These are phyloP conservation scores for Tetragnatha montana DNA, from an alignment of 2,888 invertebrate species.

Conservation along the genomic window DNA sequence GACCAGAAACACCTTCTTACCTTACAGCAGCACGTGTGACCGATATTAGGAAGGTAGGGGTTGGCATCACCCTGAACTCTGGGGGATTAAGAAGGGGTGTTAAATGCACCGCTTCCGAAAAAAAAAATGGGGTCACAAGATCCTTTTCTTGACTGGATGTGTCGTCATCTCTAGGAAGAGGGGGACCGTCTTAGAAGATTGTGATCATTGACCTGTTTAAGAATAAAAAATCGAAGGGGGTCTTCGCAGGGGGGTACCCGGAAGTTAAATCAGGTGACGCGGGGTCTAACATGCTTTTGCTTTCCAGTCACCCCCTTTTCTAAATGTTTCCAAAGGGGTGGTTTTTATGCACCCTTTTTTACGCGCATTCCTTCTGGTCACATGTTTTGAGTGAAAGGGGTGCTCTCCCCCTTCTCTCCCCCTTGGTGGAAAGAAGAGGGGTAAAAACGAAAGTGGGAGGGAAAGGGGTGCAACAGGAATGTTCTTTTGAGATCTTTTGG, in stretches of 20 bases:
- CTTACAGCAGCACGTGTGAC: conserved; percentile 48
- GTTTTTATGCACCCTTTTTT: conserved; percentile 29
- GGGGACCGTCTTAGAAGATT: conserved; percentile 27
- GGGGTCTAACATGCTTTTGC: conserved; percentile 57
- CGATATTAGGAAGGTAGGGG: conserved; percentile 59
- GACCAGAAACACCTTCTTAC: conserved; percentile 15
- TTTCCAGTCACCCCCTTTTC: conserved; percentile 24
- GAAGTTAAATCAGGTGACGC: conserved; percentile 66
- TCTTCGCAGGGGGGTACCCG: conserved; percentile 12
- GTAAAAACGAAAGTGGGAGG: conserved; percentile 62
- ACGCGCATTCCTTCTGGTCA: conserved; percentile 64
- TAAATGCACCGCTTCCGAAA: conserved; percentile 12
- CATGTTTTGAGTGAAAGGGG: conserved; percentile 55
- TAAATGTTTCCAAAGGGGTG: background rate
- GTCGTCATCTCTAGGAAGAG: conserved; percentile 45
- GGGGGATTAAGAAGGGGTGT: conserved; percentile 15
- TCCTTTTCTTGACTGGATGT: conserved; percentile 42
- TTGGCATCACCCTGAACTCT: conserved; percentile 63
- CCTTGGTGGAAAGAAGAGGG: conserved; percentile 14
- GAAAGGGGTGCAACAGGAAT: conserved; percentile 14
- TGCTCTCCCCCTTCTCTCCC: background rate
- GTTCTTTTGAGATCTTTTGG: conserved; percentile 25
- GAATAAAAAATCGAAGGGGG: conserved; percentile 1
- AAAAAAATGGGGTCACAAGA: conserved; percentile 58
- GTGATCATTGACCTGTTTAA: conserved; percentile 50